A percentile compares a stretch with the other conserved stretches of the same genome.
phyloP scores from a whole-genome alignment of 2,113 vertebrate species.

The Sylvilagus bachmani region DNA sequence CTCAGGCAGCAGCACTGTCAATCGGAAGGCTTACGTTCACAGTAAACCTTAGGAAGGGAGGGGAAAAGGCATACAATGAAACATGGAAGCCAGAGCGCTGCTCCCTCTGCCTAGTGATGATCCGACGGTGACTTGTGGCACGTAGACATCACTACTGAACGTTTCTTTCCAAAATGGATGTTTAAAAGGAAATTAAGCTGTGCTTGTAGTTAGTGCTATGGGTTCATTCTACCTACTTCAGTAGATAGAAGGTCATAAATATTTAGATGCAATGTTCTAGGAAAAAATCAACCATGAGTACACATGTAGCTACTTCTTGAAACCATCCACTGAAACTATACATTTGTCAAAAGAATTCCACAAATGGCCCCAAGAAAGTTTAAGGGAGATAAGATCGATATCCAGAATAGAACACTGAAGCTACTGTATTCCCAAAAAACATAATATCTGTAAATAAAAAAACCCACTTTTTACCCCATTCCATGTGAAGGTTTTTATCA shows the following conservation, averaged over 20 bases:
- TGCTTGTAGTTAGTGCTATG: constrained; percentile 65
- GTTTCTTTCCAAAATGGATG: constrained; percentile 55
- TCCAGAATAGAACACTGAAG: constrained; percentile 44
- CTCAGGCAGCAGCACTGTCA: neutral
- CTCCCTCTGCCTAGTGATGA: neutral
- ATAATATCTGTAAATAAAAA: constrained; percentile 37
- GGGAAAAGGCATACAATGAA: constrained; percentile 59
- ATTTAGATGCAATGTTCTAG: constrained; percentile 14
- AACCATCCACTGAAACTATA: constrained; percentile 20
- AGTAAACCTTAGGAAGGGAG: neutral
- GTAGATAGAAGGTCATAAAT: constrained; percentile 22
- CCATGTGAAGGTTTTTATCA: neutral
- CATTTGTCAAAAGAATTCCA: constrained; percentile 48
- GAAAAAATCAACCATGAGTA: neutral
- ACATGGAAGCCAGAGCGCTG: constrained; percentile 55
- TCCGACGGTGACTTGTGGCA: neutral
- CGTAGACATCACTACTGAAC: constrained; percentile 20
- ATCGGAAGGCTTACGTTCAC: neutral
- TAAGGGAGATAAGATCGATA: constrained; percentile 44
- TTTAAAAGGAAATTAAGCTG: constrained; percentile 45
- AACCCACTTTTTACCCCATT: constrained; percentile 25
- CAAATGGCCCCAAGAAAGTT: constrained; percentile 62
- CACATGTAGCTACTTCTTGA: neutral
- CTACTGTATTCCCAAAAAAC: neutral
- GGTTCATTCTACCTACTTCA: constrained; percentile 56